Percentiles rank a stretch among this genome's conserved stretches.
Evolutionary conservation across 2,797 vertebrate species (phyloP).

Genomic region (Lacerta bilineata): DNA sequence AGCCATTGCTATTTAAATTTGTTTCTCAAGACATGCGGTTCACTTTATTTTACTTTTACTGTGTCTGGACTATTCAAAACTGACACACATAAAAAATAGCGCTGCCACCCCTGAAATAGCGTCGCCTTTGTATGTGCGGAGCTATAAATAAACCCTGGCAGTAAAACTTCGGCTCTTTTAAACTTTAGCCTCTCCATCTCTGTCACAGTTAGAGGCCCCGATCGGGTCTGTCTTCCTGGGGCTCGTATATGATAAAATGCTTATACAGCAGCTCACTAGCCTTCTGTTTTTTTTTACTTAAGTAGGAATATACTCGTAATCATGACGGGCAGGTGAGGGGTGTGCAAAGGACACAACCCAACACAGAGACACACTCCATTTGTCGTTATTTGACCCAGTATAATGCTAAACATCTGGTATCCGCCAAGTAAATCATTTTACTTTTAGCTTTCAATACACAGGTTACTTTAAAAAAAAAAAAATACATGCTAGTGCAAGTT

Average conservation of each 20-base stretch:
- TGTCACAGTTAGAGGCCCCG: conserved; percentile 70
- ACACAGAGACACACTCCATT: too few relatives aligned
- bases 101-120: conserved; percentile 69
- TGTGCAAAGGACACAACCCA: neutral
- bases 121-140: conserved; percentile 70
- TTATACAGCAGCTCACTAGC: conserved; percentile 57
- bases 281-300: conserved; percentile 52
- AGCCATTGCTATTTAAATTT: conserved; percentile 76
- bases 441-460: neutral
- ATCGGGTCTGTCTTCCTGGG: conserved; percentile 64
- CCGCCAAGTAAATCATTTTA: neutral
- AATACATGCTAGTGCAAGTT: neutral
- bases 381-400: neutral
- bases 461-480: neutral
- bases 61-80: conserved; percentile 73
- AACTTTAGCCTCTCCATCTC: conserved; percentile 74
- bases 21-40: conserved; percentile 70
- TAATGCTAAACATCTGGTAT: neutral
- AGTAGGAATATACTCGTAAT: neutral
- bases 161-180: conserved; percentile 76
- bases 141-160: conserved; percentile 76
- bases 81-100: conserved; percentile 77
- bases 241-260: conserved; percentile 71
- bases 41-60: conserved; percentile 80
- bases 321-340: neutral